These are phyloP conservation scores for Nomada fabriciana DNA, from an alignment of 2,888 invertebrate species.

Conservation along the genomic window DNA sequence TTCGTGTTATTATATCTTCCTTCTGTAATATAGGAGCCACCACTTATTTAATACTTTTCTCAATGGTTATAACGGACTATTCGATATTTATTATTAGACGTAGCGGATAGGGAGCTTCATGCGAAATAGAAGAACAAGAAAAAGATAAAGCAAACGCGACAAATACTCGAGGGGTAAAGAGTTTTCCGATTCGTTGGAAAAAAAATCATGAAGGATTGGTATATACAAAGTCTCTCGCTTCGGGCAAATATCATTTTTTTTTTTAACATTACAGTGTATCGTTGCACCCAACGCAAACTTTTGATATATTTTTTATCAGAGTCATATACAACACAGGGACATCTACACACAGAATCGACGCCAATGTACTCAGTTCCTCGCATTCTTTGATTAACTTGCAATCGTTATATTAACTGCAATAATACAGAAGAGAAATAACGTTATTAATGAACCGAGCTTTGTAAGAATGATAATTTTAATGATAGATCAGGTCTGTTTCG, in stretches of 20 bases:
- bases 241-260: conserved; percentile 20
- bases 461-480: conserved; percentile 45
- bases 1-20: conserved; percentile 45
- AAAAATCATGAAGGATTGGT: conserved; percentile 21
- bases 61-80: conserved; percentile 66
- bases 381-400: conserved; percentile 39
- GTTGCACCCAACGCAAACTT: background rate
- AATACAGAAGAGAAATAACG: conserved; percentile 33
- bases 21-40: conserved; percentile 50
- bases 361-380: conserved; percentile 66
- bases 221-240: conserved; percentile 25
- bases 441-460: conserved; percentile 58
- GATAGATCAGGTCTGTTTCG: conserved; percentile 53
- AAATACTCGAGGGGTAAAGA: conserved; percentile 21
- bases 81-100: conserved; percentile 48
- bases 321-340: conserved; percentile 23
- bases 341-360: conserved; percentile 40
- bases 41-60: conserved; percentile 55
- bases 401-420: conserved; percentile 26
- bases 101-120: conserved; percentile 43
- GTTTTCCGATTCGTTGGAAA: conserved; percentile 12
- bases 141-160: background rate
- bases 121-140: conserved; percentile 18
- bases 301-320: conserved; percentile 8
- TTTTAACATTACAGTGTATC: background rate